Conservation (phyloP, 1,140 invertebrate species). For the Nymphalis io region DNA sequence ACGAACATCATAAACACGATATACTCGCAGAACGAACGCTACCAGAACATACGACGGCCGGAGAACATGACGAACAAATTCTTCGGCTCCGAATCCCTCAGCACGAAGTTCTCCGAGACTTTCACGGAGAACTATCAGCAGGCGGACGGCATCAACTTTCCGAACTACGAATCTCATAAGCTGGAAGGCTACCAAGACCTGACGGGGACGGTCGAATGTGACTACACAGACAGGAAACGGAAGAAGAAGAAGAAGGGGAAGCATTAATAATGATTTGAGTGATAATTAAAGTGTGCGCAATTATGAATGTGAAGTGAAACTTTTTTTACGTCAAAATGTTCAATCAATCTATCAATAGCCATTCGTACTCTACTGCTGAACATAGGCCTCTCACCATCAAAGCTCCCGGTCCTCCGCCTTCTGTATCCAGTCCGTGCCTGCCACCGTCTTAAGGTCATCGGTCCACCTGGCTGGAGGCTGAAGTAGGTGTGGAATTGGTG, state of each 20-base stretch:
- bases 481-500: too few species aligned
- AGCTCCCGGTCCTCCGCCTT: too few species aligned
- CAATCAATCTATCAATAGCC: too few species aligned
- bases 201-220: conserved; percentile 60
- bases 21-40: conserved; percentile 68
- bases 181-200: conserved; percentile 73
- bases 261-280: conserved; percentile 19
- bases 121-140: conserved; percentile 72
- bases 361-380: too few species aligned
- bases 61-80: conserved; percentile 58
- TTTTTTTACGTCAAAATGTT: neutral
- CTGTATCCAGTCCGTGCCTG: too few species aligned
- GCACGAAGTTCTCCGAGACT: conserved; percentile 62
- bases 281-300: neutral
- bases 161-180: conserved; percentile 58
- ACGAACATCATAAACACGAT: conserved; percentile 74
- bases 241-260: conserved; percentile 64
- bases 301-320: neutral
- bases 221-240: conserved; percentile 45
- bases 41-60: conserved; percentile 59
- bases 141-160: conserved; percentile 64
- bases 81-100: conserved; percentile 68
- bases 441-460: too few species aligned
- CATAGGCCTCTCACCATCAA: too few species aligned
- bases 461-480: too few species aligned